Conservation (phyloP, 2,888 invertebrate genomes). For the Brachyopa scutellaris region DNA sequence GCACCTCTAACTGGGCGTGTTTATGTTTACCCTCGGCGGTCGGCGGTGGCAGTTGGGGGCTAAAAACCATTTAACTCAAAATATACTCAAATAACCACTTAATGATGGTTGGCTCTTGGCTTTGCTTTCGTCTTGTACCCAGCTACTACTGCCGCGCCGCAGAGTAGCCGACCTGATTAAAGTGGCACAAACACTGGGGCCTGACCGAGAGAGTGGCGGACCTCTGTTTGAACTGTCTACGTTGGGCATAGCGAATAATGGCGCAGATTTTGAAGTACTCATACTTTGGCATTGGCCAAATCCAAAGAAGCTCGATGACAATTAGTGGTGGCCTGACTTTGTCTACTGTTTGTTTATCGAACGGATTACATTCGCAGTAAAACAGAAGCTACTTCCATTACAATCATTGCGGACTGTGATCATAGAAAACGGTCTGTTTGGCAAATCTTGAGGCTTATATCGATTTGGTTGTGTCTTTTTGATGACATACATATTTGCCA, state of each 20-base stretch:
- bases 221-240: constrained; percentile 28
- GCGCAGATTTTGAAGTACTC: constrained; percentile 31
- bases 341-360: constrained; percentile 43
- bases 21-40: constrained; percentile 52
- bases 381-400: constrained; percentile 55
- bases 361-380: constrained; percentile 51
- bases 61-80: constrained; percentile 54
- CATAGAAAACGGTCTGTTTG: constrained; percentile 33
- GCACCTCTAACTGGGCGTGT: constrained; percentile 28
- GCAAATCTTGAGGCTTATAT: constrained; percentile 31
- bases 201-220: neutral
- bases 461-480: constrained; percentile 27
- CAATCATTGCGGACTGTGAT: constrained; percentile 8
- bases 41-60: constrained; percentile 41
- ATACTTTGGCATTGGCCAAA: constrained; percentile 20
- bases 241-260: constrained; percentile 1
- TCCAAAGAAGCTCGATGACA: constrained; percentile 39
- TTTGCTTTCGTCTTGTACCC: constrained; percentile 34
- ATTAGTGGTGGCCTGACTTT: constrained; percentile 56
- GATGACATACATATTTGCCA: constrained; percentile 18
- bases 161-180: constrained; percentile 44
- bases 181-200: constrained; percentile 13
- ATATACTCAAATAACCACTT: constrained; percentile 61
- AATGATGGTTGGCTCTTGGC: constrained; percentile 61
- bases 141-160: neutral